Conservation (phyloP, 53 echinoderm and acorn worm genomes). For the Patiria pectinifera region DNA sequence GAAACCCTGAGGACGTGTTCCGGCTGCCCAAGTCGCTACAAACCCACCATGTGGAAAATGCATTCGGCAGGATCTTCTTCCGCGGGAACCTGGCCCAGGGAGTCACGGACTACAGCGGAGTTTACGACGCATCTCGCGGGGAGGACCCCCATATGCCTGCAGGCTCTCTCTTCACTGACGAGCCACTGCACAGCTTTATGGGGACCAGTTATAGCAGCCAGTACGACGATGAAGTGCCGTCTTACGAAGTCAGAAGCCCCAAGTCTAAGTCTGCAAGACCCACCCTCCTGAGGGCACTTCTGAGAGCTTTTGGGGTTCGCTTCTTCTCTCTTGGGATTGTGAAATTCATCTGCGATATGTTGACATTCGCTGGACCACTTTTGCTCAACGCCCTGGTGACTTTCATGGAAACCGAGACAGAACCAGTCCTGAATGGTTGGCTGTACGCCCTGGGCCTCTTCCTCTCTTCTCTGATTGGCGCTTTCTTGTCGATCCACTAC, state of each 20-base stretch:
- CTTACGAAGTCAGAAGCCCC: conserved; percentile 13
- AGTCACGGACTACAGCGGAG: conserved; percentile 33
- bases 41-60: conserved; percentile 68
- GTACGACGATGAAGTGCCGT: conserved; percentile 7
- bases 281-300: conserved; percentile 74
- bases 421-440: conserved; percentile 80
- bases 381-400: conserved; percentile 90
- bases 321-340: conserved; percentile 90
- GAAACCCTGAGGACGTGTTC: conserved; percentile 82
- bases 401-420: conserved; percentile 78
- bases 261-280: conserved; percentile 14
- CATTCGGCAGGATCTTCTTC: conserved; percentile 69
- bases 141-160: conserved; percentile 11
- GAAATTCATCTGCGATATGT: conserved; percentile 78
- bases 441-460: conserved; percentile 90
- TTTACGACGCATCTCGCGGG: not conserved
- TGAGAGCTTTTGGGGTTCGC: conserved; percentile 79
- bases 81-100: conserved; percentile 50
- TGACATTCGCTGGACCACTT: conserved; percentile 90
- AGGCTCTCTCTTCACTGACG: conserved; percentile 49
- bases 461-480: conserved; percentile 72
- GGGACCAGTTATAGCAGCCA: conserved; percentile 60
- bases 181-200: conserved; percentile 37
- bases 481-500: conserved; percentile 88
- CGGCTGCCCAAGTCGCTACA: conserved; percentile 76